These are phyloP conservation scores for Sturnus vulgaris DNA, from an alignment of 2,113 vertebrate genomes.

Conservation along the genomic window DNA sequence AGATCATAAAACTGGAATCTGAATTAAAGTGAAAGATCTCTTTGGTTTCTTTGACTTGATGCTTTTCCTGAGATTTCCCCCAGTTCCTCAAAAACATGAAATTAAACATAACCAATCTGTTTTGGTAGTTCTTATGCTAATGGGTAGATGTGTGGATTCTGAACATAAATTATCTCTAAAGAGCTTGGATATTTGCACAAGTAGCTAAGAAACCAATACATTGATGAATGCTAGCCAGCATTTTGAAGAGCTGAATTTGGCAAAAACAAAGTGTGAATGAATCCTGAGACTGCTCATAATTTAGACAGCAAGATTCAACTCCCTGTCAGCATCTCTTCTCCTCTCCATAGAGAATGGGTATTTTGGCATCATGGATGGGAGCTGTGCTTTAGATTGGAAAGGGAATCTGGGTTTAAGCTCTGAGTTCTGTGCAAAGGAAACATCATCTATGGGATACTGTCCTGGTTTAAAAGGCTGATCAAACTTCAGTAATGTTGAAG, in stretches of 20 bases:
- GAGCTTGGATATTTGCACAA: constrained; percentile 1
- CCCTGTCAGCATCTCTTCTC: neutral
- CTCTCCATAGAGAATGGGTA: neutral
- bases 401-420: neutral
- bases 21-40: neutral
- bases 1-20: neutral
- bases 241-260: constrained; percentile 29
- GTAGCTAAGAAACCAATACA: constrained; percentile 23
- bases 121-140: constrained; percentile 36
- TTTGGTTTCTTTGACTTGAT: neutral
- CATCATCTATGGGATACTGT: neutral
- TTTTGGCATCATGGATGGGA: neutral
- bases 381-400: neutral
- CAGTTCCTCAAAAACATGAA: neutral
- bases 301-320: constrained; percentile 9
- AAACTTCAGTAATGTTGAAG: neutral
- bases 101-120: constrained; percentile 37
- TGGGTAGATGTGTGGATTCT: neutral
- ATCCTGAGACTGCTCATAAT: neutral
- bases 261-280: constrained; percentile 14
- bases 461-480: neutral
- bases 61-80: neutral
- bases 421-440: neutral
- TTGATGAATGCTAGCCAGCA: constrained; percentile 19
- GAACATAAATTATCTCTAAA: constrained; percentile 42